Base-by-base conservation (phyloP, 2,797 vertebrate genomes). In the Spinus pinus region DNA sequence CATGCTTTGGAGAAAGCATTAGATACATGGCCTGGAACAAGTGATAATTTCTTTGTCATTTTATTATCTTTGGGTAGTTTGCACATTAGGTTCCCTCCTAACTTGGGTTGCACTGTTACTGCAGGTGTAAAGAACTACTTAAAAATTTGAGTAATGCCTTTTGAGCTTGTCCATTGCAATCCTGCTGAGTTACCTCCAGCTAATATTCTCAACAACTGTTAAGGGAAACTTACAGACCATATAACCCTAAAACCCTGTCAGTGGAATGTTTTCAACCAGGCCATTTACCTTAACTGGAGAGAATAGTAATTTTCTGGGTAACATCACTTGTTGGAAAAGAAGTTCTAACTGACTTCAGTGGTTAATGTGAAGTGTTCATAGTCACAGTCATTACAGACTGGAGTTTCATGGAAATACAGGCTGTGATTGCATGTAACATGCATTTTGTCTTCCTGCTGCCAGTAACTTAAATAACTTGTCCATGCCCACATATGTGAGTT, bases 361-460 rank as follows among this genome's bases (percentile, higher is more conserved):
- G n/a, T 41, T 57, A 30, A 41, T 30, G 20, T 57, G 18, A 51
- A 12, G 9, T 30, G 24, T 41, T 44, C 10, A 28, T 46, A 37
- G 23, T 73, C 21, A 77, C 21, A 77, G 42, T 11, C 18, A 57
- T 50, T 60, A 37, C 22, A 17, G n/a, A 39, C 30, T 62, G 5
- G 11, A 28, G 17, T 50, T 61, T 49, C 25, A 31, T 33, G 9
- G 65, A 61, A 86, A 46, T 57, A 61, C 11, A 61, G 51, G 27
- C 9, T 22, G 42, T 0, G 2, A 64, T 6, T 24, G 10, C 25
- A 35, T 19, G 12, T 58, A 24, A 31, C 4, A 3, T n/a, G 51
- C 37, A 24, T 30, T 86, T 17, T 61, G 10, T 64, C 49, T 61
- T 80, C 39, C 47, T 70, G 25, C 33, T 80, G 41, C n/a, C 47